A percentile compares a stretch with the other conserved stretches of the same genome.
These are phyloP conservation scores for Eupithecia abbreviata DNA, from an alignment of 2,888 invertebrate genomes.

Conservation along the genomic window DNA sequence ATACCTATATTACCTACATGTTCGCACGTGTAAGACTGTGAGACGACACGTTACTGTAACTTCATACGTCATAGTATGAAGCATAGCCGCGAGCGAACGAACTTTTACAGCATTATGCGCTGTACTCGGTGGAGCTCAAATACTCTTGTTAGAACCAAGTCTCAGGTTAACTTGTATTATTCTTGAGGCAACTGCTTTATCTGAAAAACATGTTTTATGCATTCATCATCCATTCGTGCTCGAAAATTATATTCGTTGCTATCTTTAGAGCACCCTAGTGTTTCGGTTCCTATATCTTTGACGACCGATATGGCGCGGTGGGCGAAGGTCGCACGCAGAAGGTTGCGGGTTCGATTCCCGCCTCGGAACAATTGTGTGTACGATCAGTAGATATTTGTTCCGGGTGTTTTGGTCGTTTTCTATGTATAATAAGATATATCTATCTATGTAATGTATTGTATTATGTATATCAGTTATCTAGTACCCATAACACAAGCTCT, in stretches of 20 bases:
- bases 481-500: too few relatives aligned
- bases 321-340: too few relatives aligned
- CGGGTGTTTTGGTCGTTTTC: too few relatives aligned
- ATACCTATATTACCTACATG: neutral
- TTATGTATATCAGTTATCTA: too few relatives aligned
- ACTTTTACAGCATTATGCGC: constrained; percentile 2
- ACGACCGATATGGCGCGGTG: too few relatives aligned
- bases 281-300: neutral
- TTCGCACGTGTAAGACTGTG: neutral
- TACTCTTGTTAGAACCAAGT: neutral
- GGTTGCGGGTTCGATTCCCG: too few relatives aligned
- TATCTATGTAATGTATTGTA: too few relatives aligned
- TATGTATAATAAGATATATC: too few relatives aligned
- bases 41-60: neutral
- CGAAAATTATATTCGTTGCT: neutral
- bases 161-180: neutral
- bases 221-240: neutral
- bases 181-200: neutral
- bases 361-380: too few relatives aligned
- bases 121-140: neutral
- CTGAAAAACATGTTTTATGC: neutral
- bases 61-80: constrained; percentile 3
- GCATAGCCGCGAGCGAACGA: neutral
- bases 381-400: too few relatives aligned
- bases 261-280: neutral